A percentile compares a stretch with the other conserved stretches of the same genome.
Evolutionary conservation across 2,113 vertebrate genomes (phyloP).

Genomic region (Salvator merianae): DNA sequence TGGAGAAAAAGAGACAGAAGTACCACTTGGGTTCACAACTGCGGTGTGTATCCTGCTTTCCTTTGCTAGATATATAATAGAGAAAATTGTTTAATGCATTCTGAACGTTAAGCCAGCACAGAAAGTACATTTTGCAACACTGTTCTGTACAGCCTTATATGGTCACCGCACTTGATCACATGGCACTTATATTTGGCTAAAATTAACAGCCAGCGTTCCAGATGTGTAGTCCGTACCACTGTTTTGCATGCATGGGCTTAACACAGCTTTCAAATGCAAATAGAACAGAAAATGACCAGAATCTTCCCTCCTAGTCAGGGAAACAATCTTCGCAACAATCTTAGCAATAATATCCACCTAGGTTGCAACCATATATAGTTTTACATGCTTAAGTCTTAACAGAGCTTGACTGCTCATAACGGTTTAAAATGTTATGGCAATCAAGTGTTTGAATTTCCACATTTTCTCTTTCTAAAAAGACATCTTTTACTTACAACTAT

Average conservation of each 20-base stretch:
- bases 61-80: neutral
- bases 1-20: neutral
- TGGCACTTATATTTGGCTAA: neutral
- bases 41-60: neutral
- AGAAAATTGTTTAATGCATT: neutral
- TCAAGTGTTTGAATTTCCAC: neutral
- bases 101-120: neutral
- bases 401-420: neutral
- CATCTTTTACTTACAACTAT: constrained; percentile 7
- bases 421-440: neutral
- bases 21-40: neutral
- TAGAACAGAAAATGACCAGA: neutral
- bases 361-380: neutral
- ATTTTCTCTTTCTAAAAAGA: neutral
- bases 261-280: neutral
- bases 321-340: too few relatives aligned
- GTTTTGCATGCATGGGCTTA: constrained; percentile 16
- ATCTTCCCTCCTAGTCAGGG: too few relatives aligned
- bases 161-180: neutral
- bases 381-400: neutral
- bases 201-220: neutral
- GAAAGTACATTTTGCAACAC: fast-evolving
- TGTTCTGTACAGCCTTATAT: neutral
- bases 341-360: neutral
- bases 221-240: fast-evolving